A percentile compares a stretch with the other conserved stretches of the same genome.
Evolutionary conservation across 2,113 vertebrate species (phyloP).

Genomic region (Pogonocichla stellata): DNA sequence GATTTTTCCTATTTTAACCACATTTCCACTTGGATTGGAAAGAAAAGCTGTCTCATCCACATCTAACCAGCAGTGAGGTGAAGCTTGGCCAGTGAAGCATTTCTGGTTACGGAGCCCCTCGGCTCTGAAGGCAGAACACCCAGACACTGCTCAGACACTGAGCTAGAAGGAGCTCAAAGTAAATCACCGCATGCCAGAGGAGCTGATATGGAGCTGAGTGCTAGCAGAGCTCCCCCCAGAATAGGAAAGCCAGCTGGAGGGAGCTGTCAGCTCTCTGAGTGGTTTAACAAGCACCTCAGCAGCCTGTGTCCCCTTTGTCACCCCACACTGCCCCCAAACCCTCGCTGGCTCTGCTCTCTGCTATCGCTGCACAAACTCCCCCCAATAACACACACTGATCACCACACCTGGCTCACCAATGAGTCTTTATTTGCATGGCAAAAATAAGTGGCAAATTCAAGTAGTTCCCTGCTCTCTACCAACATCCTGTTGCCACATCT

Average conservation of each 20-base stretch:
- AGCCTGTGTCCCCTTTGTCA: background rate
- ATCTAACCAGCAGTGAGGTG: background rate
- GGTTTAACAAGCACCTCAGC: background rate
- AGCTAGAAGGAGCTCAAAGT: background rate
- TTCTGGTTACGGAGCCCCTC: background rate
- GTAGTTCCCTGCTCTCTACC: slow-evolving; percentile 59
- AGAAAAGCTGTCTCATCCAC: background rate
- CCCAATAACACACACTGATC: background rate
- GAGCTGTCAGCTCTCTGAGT: background rate
- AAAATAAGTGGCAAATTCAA: slow-evolving; percentile 24
- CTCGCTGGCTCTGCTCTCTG: fast-evolving
- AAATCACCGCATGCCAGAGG: background rate
- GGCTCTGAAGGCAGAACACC: background rate
- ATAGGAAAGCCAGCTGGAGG: background rate
- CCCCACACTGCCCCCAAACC: background rate
- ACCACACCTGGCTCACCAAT: background rate
- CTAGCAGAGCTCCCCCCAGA: background rate
- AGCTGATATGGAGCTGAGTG: background rate
- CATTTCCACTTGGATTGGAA: slow-evolving; percentile 3
- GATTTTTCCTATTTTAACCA: background rate
- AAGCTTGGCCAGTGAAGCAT: background rate
- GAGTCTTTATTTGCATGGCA: slow-evolving; percentile 6
- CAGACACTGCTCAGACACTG: background rate
- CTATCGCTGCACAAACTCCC: background rate
- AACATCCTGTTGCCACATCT: slow-evolving; percentile 64